phyloP scores from a whole-genome alignment of 2,888 invertebrate species.

The Epirrhoe tristata region DNA sequence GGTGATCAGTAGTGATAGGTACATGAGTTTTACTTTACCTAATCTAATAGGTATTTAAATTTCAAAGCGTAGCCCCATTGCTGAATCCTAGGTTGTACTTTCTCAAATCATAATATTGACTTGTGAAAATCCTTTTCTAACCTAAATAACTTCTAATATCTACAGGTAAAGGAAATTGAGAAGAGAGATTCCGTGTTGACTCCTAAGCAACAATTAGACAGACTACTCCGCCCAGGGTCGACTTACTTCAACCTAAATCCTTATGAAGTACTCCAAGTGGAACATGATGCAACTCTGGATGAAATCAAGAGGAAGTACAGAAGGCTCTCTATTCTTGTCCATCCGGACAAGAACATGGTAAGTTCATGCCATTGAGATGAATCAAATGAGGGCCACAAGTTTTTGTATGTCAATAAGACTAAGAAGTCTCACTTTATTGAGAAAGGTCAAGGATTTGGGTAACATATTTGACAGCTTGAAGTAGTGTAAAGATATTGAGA shows the following conservation, averaged over 20 bases:
- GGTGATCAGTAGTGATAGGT: too few species aligned
- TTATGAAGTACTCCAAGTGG: constrained; percentile 95
- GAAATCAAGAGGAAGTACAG: constrained; percentile 98
- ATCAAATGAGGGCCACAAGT: constrained; percentile 15
- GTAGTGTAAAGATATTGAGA: constrained; percentile 7
- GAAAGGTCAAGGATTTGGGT: constrained; percentile 4
- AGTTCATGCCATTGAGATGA: constrained; percentile 41
- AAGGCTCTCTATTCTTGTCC: constrained; percentile 97
- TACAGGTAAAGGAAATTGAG: constrained; percentile 99
- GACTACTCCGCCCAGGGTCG: constrained; percentile 97
- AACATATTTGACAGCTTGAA: not conserved
- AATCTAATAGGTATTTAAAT: too few species aligned
- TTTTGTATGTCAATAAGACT: not conserved
- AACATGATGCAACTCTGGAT: constrained; percentile 94
- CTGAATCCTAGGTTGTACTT: too few species aligned
- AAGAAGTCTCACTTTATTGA: constrained; percentile 1
- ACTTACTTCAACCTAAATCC: constrained; percentile 99
- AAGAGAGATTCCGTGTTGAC: constrained; percentile 98
- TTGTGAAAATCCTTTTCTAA: too few species aligned
- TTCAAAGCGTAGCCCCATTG: too few species aligned
- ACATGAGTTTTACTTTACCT: too few species aligned
- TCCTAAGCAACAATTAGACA: constrained; percentile 98
- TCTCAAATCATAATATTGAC: too few species aligned
- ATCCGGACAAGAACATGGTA: constrained; percentile 98
- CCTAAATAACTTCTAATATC: not conserved